Base-by-base conservation (phyloP, 2,888 invertebrate genomes). In the Lacanobia oleracea region DNA sequence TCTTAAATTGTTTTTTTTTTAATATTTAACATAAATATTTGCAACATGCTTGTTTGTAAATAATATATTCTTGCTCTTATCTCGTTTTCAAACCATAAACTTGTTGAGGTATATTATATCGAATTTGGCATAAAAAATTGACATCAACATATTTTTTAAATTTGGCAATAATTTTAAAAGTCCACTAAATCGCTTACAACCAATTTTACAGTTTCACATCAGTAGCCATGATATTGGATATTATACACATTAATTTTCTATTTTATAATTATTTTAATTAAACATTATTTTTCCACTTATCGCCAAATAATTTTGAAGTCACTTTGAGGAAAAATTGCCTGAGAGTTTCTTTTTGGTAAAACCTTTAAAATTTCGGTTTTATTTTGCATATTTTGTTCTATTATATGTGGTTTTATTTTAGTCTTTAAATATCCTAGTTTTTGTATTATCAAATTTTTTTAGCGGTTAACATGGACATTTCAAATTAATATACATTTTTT, bases 41-140 rank as follows among this genome's bases (percentile, higher is more conserved):
- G 18, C 48, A 18, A 1, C 16, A 5, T 21, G 57, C 37, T 48
- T n/a, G n/a, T 48, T 57, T n/a, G 21, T 57, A 21, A 70, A 50
- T 45, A 73, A n/a, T 43, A 53, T 48, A 63, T 62, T 62, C 12
- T 63, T 71, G 57, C 4, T 53, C 7, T 57, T 57, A 33, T 45
- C n/a, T 51, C 10, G 18, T 50, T 1, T 43, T 62, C 8, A 61
- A 75, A 61, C 65, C 73, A 72, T 61, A 43, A 66, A 68, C 59
- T 43, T 14, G 48, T 61, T 0, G 33, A 61, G 43, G 37, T 53
- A 48, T 37, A 54, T 40, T 54, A 27, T 12, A 74, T 59, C 40
- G 63, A 82, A 57, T 82, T 84, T 83, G 85, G 83, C 85, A 76
- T 80, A 60, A 54, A 45, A 71, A 80, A 80, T 81, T 81, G 75